Evolutionary conservation across 2,113 vertebrate species (phyloP).

Genomic region (Syrmaticus mikado): DNA sequence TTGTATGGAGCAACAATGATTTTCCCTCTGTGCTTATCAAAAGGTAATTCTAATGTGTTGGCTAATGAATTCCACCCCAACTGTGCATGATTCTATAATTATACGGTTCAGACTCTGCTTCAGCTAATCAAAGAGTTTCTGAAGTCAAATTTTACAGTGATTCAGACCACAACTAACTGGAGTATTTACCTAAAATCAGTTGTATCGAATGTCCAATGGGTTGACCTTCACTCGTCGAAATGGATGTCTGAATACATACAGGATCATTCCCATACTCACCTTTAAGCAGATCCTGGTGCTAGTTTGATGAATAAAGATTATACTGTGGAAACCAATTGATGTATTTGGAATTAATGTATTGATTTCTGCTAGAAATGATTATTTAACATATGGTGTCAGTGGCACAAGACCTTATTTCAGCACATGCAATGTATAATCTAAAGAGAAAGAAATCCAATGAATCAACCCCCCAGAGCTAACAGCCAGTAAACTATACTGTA

Average conservation of each 20-base stretch:
- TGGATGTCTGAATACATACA: neutral
- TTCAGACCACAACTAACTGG: neutral
- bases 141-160: neutral
- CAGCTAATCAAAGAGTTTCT: slow-evolving; percentile 23
- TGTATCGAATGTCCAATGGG: neutral
- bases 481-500: neutral
- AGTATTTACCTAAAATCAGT: neutral
- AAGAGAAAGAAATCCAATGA: neutral
- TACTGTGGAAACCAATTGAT: neutral
- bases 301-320: neutral
- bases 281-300: neutral
- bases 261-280: neutral
- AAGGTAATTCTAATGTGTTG: slow-evolving; percentile 15
- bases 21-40: neutral
- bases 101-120: neutral
- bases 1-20: slow-evolving; percentile 8
- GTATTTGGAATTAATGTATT: neutral
- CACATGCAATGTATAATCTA: neutral
- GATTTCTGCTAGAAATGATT: slow-evolving; percentile 25
- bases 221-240: neutral
- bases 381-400: neutral
- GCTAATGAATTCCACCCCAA: slow-evolving; percentile 43
- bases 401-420: neutral
- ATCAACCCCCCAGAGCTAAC: neutral
- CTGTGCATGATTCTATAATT: slow-evolving; percentile 24